phyloP scores from a whole-genome alignment of 1,140 invertebrate species.

The Himalopsyche phryganea region DNA sequence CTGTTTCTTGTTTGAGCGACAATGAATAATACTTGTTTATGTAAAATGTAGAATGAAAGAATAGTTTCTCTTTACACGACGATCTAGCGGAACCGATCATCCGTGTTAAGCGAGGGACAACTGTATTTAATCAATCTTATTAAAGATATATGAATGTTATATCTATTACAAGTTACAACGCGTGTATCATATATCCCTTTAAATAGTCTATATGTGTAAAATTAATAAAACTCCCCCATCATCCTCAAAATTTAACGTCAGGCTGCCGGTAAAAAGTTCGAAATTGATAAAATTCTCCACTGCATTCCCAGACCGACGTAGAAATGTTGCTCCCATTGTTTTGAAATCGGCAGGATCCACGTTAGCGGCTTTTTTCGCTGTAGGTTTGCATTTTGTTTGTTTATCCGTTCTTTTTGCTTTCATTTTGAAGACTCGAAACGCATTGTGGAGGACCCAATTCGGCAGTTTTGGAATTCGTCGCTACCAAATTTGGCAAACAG shows the following conservation, averaged over 20 bases:
- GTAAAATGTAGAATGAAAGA: no score
- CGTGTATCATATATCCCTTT: no score
- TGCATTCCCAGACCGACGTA: conserved; percentile 30
- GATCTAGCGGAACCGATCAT: no score
- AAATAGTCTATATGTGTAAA: no score
- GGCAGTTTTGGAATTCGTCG: conserved; percentile 16
- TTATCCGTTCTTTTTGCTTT: conserved; percentile 8
- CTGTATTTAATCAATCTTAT: no score
- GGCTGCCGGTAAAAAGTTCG: conserved; percentile 19
- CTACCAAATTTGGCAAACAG: conserved; percentile 27
- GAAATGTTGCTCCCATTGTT: conserved; percentile 32
- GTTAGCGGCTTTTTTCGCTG: conserved; percentile 17
- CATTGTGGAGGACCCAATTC: conserved; percentile 23
- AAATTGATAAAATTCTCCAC: conserved; percentile 26
- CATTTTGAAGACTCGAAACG: conserved; percentile 18
- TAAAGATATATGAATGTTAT: no score
- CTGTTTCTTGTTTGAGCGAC: no score
- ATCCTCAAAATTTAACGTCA: not conserved
- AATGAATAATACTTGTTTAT: no score
- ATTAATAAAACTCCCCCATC: no score
- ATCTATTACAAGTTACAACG: no score
- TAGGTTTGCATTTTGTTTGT: not conserved
- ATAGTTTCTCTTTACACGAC: no score
- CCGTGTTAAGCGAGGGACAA: no score
- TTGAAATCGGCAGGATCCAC: conserved; percentile 21